phyloP scores from a whole-genome alignment of 1,140 invertebrate species.

The Proales similis region DNA sequence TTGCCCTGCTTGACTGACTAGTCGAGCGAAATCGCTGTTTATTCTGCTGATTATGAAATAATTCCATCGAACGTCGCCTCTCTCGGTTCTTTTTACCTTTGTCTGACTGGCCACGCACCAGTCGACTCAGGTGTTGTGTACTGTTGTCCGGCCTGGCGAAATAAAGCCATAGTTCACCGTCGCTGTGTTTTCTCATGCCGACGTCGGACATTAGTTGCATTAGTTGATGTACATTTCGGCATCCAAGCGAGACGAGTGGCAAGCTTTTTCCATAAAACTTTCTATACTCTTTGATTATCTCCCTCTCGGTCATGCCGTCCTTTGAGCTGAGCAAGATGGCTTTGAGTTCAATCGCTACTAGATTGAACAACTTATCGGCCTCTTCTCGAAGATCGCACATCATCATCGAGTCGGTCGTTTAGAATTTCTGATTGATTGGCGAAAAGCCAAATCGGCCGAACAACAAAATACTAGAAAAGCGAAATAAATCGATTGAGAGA shows the following conservation, averaged over 20 bases:
- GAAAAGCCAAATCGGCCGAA: too few species aligned
- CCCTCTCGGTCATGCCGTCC: constrained; percentile 21
- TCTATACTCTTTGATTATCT: constrained; percentile 11
- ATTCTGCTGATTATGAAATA: too few species aligned
- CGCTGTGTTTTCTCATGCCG: background rate
- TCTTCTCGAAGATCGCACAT: too few species aligned
- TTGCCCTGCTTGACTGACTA: too few species aligned
- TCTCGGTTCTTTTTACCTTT: constrained; percentile 3
- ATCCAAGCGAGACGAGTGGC: constrained; percentile 15
- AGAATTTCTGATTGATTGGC: too few species aligned
- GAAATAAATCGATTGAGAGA: too few species aligned
- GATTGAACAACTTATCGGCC: too few species aligned
- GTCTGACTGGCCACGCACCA: constrained; percentile 17
- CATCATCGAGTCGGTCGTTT: too few species aligned
- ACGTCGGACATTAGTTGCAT: constrained; percentile 3
- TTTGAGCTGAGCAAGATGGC: constrained; percentile 7
- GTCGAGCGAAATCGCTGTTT: too few species aligned
- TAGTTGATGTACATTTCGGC: constrained; percentile 4
- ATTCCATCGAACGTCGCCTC: too few species aligned
- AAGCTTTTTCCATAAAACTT: constrained; percentile 7
- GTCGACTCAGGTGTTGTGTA: background rate
- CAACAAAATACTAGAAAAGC: too few species aligned
- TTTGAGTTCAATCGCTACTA: constrained; percentile 9
- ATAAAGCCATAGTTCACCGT: constrained; percentile 6
- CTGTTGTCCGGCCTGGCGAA: constrained; percentile 1